Base-by-base conservation (phyloP, 2,888 invertebrate genomes). In the Sminthurides aquaticus region DNA sequence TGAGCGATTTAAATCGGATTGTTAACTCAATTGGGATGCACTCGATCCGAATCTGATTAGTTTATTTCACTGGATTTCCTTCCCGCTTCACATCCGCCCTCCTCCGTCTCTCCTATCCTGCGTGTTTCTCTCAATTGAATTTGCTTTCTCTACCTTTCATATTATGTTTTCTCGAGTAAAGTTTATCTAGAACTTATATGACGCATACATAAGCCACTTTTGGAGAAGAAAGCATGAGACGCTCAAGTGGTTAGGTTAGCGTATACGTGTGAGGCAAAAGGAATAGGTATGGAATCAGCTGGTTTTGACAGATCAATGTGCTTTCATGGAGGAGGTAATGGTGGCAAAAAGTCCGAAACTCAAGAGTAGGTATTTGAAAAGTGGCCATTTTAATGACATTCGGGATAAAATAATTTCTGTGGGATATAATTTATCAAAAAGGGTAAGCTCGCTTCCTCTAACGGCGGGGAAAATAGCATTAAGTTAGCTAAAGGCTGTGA, bases 251-350 rank as follows among this genome's bases (percentile, higher is more conserved):
- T n/a, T n/a, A n/a, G n/a, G n/a, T n/a, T n/a, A n/a, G n/a, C n/a
- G n/a, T n/a, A n/a, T n/a, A n/a, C n/a, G n/a, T n/a, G n/a, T n/a
- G n/a, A n/a, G n/a, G n/a, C n/a, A n/a, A n/a, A n/a, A 15, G 15
- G 5, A 34, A 34, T 34, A 34, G 15, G 43, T 34, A 34, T 34
- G 15, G 43, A 34, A 34, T 34, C 52, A 52, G 18, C 20, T 52
- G 52, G 18, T 18, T 52, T 52, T 52, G 52, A 52, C 52, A 52
- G 20, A 20, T 52, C 20, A 52, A 52, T 52, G 22, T 34, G 52
- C 52, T 52, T 52, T 52, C 52, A 22, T 20, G 18, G 52, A 20
- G 22, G 5, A 20, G 22, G 52, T 15, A 52, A 52, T 15, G 5
- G 22, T 20, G 52, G 18, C 5, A 52, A 52, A 52, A 22, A 5